These are phyloP conservation scores for Ptychochromis oligacanthus DNA, from an alignment of 2,113 vertebrate genomes.

Conservation along the genomic window DNA sequence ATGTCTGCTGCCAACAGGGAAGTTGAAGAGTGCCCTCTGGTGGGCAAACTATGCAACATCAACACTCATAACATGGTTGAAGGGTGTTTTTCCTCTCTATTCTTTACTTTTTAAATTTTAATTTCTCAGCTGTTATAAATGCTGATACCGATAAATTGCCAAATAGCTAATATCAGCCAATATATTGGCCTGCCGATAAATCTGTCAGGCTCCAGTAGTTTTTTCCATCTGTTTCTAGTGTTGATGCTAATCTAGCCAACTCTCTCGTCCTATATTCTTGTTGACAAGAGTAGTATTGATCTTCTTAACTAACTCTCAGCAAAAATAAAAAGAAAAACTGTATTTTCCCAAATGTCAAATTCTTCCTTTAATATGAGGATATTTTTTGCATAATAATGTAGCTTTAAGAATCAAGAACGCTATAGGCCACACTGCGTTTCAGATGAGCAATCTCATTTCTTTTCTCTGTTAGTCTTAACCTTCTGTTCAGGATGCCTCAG, in stretches of 20 bases:
- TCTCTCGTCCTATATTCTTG: fast-evolving
- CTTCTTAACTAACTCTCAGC: not conserved
- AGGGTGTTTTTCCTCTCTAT: not conserved
- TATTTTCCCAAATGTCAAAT: not conserved
- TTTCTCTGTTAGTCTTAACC: conserved; percentile 5
- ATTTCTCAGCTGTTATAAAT: no score
- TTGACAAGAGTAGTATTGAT: not conserved
- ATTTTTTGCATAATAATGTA: not conserved
- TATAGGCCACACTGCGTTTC: not conserved
- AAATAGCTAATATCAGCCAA: no score
- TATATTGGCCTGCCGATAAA: no score
- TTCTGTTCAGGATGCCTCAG: not conserved
- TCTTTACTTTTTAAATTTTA: fast-evolving
- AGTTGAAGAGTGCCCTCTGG: not conserved
- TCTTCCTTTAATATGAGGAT: not conserved
- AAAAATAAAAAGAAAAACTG: not conserved
- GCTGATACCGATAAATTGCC: no score
- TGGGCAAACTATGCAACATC: fast-evolving
- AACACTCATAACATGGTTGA: not conserved
- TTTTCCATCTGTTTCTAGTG: not conserved
- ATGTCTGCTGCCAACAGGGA: not conserved
- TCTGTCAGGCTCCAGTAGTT: no score
- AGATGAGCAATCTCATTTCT: not conserved
- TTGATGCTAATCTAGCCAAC: not conserved
- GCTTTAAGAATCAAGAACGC: not conserved